These are phyloP conservation scores for Heteromormyrus szaboi DNA, from an alignment of 2,797 vertebrate species.

Conservation along the genomic window DNA sequence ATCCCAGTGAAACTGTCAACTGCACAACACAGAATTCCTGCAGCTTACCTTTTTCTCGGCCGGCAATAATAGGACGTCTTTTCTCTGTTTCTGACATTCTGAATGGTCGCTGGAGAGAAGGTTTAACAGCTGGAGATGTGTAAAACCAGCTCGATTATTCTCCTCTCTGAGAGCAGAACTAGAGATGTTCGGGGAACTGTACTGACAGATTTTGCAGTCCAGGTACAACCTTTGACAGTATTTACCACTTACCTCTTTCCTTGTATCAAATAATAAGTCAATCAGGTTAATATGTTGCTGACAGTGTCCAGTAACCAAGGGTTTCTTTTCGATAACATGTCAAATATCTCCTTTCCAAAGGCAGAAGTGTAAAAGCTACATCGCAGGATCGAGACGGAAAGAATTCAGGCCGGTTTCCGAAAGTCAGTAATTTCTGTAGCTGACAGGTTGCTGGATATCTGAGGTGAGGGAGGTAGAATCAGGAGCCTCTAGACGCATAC, in stretches of 20 bases:
- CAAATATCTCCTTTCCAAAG: background rate
- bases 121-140: background rate
- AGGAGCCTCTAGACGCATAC: background rate
- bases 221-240: background rate
- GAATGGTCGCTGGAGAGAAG: background rate
- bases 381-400: background rate
- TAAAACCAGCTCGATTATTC: background rate
- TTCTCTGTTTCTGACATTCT: slow-evolving; percentile 57
- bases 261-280: background rate
- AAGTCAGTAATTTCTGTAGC: background rate
- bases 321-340: background rate
- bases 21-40: background rate
- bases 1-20: background rate
- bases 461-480: background rate
- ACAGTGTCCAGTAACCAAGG: background rate
- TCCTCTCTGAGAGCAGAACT: slow-evolving; percentile 6
- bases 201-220: background rate
- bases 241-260: background rate
- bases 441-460: background rate
- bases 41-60: slow-evolving; percentile 63
- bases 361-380: background rate
- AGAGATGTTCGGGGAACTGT: background rate
- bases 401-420: background rate
- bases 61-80: slow-evolving; percentile 63
- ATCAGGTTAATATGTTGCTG: background rate